phyloP scores from a whole-genome alignment of 2,797 vertebrate genomes.

The Neoniphon sammara region DNA sequence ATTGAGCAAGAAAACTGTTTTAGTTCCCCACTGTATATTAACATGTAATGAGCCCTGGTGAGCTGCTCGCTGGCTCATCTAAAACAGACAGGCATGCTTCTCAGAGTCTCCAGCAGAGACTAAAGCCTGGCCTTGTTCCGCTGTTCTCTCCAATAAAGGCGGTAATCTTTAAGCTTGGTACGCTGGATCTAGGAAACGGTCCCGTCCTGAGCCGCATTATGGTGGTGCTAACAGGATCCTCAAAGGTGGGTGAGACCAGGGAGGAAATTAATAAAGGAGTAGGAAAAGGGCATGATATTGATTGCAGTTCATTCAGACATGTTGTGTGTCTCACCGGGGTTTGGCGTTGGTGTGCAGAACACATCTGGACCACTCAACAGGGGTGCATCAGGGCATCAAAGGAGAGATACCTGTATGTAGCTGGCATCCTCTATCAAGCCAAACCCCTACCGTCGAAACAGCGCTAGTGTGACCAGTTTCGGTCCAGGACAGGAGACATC shows the following conservation, averaged over 20 bases:
- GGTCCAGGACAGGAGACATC: not conserved
- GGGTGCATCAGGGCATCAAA: constrained; percentile 12
- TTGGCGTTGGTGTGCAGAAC: not conserved
- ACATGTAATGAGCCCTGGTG: constrained; percentile 19
- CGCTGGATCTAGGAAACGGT: constrained; percentile 65
- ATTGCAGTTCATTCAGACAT: constrained; percentile 43
- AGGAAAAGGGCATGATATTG: constrained; percentile 53
- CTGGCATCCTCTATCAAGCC: constrained; percentile 4
- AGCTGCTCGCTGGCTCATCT: constrained; percentile 35
- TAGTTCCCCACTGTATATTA: not conserved
- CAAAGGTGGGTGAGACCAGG: constrained; percentile 65
- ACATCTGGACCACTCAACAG: constrained; percentile 23
- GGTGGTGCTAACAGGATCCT: constrained; percentile 75
- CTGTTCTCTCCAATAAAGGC: constrained; percentile 65
- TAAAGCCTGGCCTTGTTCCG: constrained; percentile 59
- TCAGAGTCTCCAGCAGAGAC: constrained; percentile 54
- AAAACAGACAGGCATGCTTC: constrained; percentile 28
- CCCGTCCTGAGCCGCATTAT: constrained; percentile 79
- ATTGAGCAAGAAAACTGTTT: too few species aligned
- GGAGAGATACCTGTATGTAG: constrained; percentile 1
- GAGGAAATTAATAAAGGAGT: constrained; percentile 67
- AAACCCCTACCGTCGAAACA: not conserved
- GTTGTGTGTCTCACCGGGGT: constrained; percentile 37
- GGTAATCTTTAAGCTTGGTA: constrained; percentile 67
- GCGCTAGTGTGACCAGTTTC: not conserved